Base-by-base conservation (phyloP, 1,140 invertebrate genomes). In the Papilio glaucus region DNA sequence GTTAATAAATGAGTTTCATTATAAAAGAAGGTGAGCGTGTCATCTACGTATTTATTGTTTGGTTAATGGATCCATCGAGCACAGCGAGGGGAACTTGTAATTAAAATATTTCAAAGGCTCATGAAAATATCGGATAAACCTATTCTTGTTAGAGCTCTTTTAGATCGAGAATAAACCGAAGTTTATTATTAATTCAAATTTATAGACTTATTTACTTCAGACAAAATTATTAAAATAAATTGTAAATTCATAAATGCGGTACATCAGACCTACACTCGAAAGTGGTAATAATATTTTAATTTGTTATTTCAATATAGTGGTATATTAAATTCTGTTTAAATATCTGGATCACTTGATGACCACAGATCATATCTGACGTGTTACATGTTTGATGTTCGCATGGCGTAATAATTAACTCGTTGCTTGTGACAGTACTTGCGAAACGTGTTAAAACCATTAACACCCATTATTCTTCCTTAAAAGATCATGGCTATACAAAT, bases 401-500 rank as follows among this genome's bases (percentile, higher is more conserved):
- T 18, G 7, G 18, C 24, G 21, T 53, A 49, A 21, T 18, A 49
- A 18, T 49, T 49, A 21, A 49, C 42, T 15, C 45, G 4, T 18
- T 12, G 8, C 49, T 12, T 26, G 21, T 57, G 24, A 57, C 18
- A 57, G 4, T 57, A 57, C 24, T 57, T 26, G 12, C 21, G 49
- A 24, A 24, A 57, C 12, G 49, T 61, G 26, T 33, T 61, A 61
- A 61, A 29, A 33, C n/a, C 6, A 37, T 29, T 65, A 65, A 39
- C 9, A 65, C 3, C 33, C 61, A 63, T 63, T 38, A 41, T 39
- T 38, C 61, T 38, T 15, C 29, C n/a, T 39, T 37, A 37, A 65
- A 65, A 65, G 62, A 65, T 65, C 62, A 65, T 21, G 62, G 62
- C 62, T 65, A 24, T 39, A 65, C 37, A 65, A 65, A 65, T 65